Evolutionary conservation across 1,140 invertebrate genomes (phyloP).

Genomic region (Lepidostoma basale): DNA sequence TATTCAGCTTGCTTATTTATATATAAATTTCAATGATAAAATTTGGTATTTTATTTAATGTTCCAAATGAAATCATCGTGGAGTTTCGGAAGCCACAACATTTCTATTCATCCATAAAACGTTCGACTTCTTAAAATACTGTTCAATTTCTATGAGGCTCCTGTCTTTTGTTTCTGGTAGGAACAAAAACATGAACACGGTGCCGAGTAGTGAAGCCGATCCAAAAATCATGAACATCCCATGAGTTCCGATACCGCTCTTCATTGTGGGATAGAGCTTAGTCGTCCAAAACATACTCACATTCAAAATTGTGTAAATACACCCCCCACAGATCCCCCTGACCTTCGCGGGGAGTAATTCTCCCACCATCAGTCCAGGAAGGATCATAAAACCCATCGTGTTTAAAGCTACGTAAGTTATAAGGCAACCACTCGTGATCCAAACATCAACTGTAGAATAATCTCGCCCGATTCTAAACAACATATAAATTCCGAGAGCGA

Average conservation of each 20-base stretch:
- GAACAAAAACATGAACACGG: constrained; percentile 71
- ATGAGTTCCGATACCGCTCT: constrained; percentile 61
- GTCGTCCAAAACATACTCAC: constrained; percentile 71
- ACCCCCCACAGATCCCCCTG: constrained; percentile 68
- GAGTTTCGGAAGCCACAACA: too few relatives aligned
- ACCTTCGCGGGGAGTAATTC: constrained; percentile 73
- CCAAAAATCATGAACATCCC: constrained; percentile 75
- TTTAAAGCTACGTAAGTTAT: constrained; percentile 71
- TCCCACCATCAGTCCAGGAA: constrained; percentile 74
- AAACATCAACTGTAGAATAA: constrained; percentile 52
- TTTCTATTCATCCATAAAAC: too few relatives aligned
- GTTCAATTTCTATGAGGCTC: too few relatives aligned
- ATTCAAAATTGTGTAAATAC: constrained; percentile 72
- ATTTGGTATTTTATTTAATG: too few relatives aligned
- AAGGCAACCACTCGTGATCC: constrained; percentile 61
- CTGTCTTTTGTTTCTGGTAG: too few relatives aligned
- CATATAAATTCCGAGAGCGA: constrained; percentile 64
- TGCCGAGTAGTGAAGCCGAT: constrained; percentile 65
- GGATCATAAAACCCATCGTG: constrained; percentile 70
- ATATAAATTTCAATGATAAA: too few relatives aligned
- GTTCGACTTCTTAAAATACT: too few relatives aligned
- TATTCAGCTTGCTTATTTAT: too few relatives aligned
- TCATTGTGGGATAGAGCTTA: constrained; percentile 71
- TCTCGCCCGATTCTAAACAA: constrained; percentile 53
- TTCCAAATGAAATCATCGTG: too few relatives aligned